phyloP scores from a whole-genome alignment of 1,140 invertebrate species.

The Drosophila rhopaloa region DNA sequence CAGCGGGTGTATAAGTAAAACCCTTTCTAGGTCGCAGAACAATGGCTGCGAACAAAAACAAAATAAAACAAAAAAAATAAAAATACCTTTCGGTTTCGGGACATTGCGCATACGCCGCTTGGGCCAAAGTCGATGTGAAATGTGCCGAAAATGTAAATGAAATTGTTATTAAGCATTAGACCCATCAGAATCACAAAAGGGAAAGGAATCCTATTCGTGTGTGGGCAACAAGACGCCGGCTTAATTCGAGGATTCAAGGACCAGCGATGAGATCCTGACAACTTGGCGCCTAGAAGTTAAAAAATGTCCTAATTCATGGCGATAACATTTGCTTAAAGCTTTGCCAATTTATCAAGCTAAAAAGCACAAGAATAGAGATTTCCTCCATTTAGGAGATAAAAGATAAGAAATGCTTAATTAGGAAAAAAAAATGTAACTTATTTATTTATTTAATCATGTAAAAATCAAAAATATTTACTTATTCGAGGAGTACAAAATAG shows the following conservation, averaged over 20 bases:
- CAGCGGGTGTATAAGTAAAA: background rate
- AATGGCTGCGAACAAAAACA: slow-evolving; percentile 3
- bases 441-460: too few species aligned
- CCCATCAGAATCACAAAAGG: slow-evolving; percentile 39
- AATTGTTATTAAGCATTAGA: slow-evolving; percentile 61
- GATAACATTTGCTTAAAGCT: slow-evolving; percentile 1
- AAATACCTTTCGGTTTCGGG: slow-evolving; percentile 38
- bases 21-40: slow-evolving; percentile 31
- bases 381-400: background rate
- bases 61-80: background rate
- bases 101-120: slow-evolving; percentile 28
- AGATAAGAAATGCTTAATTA: too few species aligned
- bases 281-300: slow-evolving; percentile 8
- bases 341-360: slow-evolving; percentile 2
- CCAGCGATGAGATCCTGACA: slow-evolving; percentile 16
- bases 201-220: slow-evolving; percentile 24
- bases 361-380: background rate
- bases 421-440: too few species aligned
- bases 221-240: slow-evolving; percentile 18
- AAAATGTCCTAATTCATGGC: slow-evolving; percentile 4
- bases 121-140: slow-evolving; percentile 41
- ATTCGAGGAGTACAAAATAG: too few species aligned
- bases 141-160: slow-evolving; percentile 65
- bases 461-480: too few species aligned
- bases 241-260: slow-evolving; percentile 23